Percentiles rank a stretch among this genome's conserved stretches.
These are phyloP conservation scores for Penaeus vannamei DNA, from an alignment of 1,140 invertebrate species.

Conservation along the genomic window DNA sequence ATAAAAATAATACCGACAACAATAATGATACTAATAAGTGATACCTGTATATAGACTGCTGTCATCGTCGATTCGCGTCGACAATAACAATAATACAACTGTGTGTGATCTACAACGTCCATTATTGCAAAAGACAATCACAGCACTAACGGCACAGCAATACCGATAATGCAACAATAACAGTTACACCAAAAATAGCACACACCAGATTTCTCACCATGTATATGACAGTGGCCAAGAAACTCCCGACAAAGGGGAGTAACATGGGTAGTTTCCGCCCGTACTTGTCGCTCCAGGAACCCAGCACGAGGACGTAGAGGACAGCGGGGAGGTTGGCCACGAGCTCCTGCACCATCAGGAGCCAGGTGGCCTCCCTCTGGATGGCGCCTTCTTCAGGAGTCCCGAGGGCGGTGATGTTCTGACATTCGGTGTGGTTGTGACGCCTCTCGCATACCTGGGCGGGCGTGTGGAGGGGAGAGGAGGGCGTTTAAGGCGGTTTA, in stretches of 20 bases:
- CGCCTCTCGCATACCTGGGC: neutral
- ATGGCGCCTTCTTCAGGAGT: neutral
- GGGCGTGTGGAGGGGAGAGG: too few relatives aligned
- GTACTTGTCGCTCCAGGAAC: slow-evolving; percentile 12
- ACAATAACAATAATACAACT: too few relatives aligned
- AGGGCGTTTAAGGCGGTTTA: too few relatives aligned
- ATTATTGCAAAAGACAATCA: too few relatives aligned
- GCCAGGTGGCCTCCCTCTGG: neutral
- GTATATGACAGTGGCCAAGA: neutral
- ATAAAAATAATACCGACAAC: too few relatives aligned
- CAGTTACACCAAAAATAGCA: too few relatives aligned
- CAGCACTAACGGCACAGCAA: too few relatives aligned
- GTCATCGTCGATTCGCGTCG: too few relatives aligned
- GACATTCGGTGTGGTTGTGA: neutral
- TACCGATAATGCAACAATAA: too few relatives aligned
- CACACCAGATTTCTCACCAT: neutral
- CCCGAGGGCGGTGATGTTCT: neutral
- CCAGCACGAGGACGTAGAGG: slow-evolving; percentile 5
- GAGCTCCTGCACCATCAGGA: neutral
- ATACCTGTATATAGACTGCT: too few relatives aligned
- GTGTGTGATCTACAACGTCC: too few relatives aligned
- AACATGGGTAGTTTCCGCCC: slow-evolving; percentile 4
- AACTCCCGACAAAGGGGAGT: slow-evolving; percentile 11
- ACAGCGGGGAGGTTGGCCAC: slow-evolving; percentile 7
- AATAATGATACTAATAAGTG: too few relatives aligned